Conservation (phyloP, 2,888 invertebrate genomes). For the Drosophila bunnanda region DNA sequence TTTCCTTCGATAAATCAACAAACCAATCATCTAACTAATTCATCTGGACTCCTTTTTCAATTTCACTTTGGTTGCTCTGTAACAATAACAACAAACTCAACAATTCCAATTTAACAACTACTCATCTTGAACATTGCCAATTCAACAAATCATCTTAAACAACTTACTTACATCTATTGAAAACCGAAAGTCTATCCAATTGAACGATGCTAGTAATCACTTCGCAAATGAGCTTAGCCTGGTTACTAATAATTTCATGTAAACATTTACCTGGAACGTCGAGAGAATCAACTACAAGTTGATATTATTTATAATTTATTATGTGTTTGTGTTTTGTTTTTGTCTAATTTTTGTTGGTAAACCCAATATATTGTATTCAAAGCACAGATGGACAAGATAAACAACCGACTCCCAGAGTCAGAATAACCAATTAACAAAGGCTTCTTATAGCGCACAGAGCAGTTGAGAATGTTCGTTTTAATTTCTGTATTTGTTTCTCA, state of each 20-base stretch:
- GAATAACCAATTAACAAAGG: conserved; percentile 20
- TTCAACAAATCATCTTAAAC: conserved; percentile 4
- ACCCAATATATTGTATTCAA: conserved; percentile 13
- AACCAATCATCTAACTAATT: conserved; percentile 53
- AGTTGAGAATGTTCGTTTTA: conserved; percentile 37
- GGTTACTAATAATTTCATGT: conserved; percentile 85
- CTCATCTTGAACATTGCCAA: background rate
- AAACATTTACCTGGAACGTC: conserved; percentile 51
- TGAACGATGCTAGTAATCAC: conserved; percentile 84
- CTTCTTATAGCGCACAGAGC: conserved; percentile 46
- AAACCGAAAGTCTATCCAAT: conserved; percentile 70
- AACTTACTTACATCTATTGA: conserved; percentile 24
- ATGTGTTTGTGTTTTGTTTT: conserved; percentile 11
- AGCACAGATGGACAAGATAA: conserved; percentile 33
- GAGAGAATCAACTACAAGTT: background rate
- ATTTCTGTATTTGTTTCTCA: conserved; percentile 59
- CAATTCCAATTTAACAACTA: conserved; percentile 11
- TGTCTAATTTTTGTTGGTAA: conserved; percentile 27
- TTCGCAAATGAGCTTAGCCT: conserved; percentile 83
- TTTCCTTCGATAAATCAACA: conserved; percentile 56
- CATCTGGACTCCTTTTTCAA: conserved; percentile 66
- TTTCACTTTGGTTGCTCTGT: conserved; percentile 55
- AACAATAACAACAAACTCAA: conserved; percentile 24
- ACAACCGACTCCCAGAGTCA: conserved; percentile 12
- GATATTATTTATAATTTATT: conserved; percentile 2